These are phyloP conservation scores for Apistogramma diplotaenia DNA, from an alignment of 2,113 vertebrate species.

Conservation along the genomic window DNA sequence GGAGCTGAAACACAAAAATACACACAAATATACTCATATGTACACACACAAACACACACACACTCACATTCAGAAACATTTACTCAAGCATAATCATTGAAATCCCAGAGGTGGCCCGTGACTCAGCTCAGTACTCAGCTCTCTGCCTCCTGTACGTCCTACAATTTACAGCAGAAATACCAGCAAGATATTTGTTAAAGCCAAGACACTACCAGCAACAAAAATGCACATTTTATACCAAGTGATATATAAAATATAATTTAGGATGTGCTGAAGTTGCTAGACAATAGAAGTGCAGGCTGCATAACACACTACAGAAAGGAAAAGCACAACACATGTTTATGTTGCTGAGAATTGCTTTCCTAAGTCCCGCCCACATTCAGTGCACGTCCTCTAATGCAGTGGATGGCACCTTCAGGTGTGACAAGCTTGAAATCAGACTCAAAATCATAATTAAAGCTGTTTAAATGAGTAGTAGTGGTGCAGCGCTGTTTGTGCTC, in stretches of 20 bases:
- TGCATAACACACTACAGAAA: neutral
- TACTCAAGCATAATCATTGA: constrained; percentile 34
- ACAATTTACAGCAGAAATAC: neutral
- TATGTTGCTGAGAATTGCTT: neutral
- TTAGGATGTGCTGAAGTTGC: neutral
- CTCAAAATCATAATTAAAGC: neutral
- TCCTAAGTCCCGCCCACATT: neutral
- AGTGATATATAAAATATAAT: neutral
- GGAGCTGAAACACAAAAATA: constrained; percentile 77
- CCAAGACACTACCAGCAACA: neutral
- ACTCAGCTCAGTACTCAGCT: constrained; percentile 28
- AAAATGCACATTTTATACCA: neutral
- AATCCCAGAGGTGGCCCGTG: constrained; percentile 20
- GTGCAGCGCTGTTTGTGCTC: neutral
- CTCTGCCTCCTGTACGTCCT: neutral
- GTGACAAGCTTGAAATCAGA: neutral
- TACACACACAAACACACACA: constrained; percentile 11
- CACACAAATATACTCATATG: neutral
- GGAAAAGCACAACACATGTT: neutral
- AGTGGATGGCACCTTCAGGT: neutral
- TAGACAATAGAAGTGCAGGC: neutral
- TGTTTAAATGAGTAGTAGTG: neutral
- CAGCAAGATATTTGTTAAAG: neutral
- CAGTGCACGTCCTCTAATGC: neutral
- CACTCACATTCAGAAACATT: constrained; percentile 22